Evolutionary conservation across 2,888 invertebrate genomes (phyloP).

Genomic region (Drosophila kambysellisi): DNA sequence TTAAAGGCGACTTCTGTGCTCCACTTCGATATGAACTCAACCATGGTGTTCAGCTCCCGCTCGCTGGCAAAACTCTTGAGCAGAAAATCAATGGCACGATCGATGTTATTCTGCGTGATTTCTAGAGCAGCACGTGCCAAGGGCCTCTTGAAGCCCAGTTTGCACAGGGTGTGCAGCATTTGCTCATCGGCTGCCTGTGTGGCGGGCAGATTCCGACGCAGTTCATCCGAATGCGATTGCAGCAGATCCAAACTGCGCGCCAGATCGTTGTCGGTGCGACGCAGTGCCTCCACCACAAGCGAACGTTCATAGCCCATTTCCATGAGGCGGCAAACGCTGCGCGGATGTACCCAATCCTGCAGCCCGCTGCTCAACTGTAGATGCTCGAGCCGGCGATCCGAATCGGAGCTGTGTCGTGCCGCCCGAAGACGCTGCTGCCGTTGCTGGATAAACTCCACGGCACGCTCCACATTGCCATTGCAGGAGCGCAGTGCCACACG

Average conservation of each 20-base stretch:
- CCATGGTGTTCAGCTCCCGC: slow-evolving; percentile 67
- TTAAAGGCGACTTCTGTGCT: slow-evolving; percentile 81
- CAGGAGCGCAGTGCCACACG: slow-evolving; percentile 88
- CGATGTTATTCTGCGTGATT: slow-evolving; percentile 86
- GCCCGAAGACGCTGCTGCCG: slow-evolving; percentile 86
- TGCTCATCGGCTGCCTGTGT: slow-evolving; percentile 53
- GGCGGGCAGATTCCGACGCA: slow-evolving; percentile 65
- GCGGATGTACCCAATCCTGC: slow-evolving; percentile 83
- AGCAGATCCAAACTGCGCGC: slow-evolving; percentile 70
- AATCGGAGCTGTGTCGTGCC: slow-evolving; percentile 86
- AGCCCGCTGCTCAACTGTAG: slow-evolving; percentile 32
- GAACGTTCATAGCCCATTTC: slow-evolving; percentile 90
- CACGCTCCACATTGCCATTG: slow-evolving; percentile 87
- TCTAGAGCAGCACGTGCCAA: slow-evolving; percentile 87
- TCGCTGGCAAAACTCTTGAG: slow-evolving; percentile 83
- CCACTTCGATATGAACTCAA: slow-evolving; percentile 77
- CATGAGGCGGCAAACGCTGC: slow-evolving; percentile 85
- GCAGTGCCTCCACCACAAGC: slow-evolving; percentile 88
- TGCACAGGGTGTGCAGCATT: slow-evolving; percentile 68
- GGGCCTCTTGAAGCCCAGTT: slow-evolving; percentile 87
- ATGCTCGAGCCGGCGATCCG: slow-evolving; percentile 82
- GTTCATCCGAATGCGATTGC: slow-evolving; percentile 73
- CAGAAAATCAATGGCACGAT: slow-evolving; percentile 87
- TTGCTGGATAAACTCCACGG: slow-evolving; percentile 89
- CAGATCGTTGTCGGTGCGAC: slow-evolving; percentile 47